A percentile compares a stretch with the other conserved stretches of the same genome.
Evolutionary conservation across 2,888 invertebrate genomes (phyloP).

Genomic region (Noctua comes): DNA sequence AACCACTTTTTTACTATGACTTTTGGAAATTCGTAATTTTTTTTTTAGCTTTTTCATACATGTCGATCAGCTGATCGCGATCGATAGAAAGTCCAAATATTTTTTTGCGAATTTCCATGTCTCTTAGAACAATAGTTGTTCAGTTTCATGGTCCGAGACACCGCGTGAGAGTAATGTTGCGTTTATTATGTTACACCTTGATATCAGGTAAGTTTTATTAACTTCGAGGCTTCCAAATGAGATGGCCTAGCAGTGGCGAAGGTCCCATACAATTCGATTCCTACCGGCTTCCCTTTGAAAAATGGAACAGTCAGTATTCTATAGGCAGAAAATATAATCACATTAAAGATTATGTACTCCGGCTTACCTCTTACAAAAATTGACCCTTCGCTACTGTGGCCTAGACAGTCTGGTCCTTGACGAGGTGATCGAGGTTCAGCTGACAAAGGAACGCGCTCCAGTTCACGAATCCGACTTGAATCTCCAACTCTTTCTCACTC

Average conservation of each 20-base stretch:
- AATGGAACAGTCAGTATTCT: too few species aligned
- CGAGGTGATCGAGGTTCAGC: conserved; percentile 85
- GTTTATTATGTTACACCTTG: neutral
- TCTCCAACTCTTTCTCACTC: conserved; percentile 79
- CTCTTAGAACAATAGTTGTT: neutral
- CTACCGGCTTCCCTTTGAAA: too few species aligned
- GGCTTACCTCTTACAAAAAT: too few species aligned
- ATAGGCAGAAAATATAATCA: too few species aligned
- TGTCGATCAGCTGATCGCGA: too few species aligned
- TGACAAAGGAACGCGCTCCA: conserved; percentile 88
- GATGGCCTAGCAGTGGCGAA: conserved; percentile 46
- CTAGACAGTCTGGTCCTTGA: conserved; percentile 78
- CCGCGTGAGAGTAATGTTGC: neutral
- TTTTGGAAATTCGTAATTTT: too few species aligned
- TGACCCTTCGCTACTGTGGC: too few species aligned
- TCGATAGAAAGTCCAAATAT: too few species aligned
- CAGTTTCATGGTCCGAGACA: neutral
- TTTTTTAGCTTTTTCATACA: too few species aligned
- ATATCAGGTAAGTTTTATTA: neutral
- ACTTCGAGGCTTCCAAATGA: neutral
- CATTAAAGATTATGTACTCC: too few species aligned
- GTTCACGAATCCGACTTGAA: conserved; percentile 84
- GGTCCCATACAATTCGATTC: too few species aligned
- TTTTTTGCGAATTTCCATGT: neutral
- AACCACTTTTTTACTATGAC: too few species aligned